Base-by-base conservation (phyloP, 2,888 invertebrate species). In the Gandaritis pyraliata region DNA sequence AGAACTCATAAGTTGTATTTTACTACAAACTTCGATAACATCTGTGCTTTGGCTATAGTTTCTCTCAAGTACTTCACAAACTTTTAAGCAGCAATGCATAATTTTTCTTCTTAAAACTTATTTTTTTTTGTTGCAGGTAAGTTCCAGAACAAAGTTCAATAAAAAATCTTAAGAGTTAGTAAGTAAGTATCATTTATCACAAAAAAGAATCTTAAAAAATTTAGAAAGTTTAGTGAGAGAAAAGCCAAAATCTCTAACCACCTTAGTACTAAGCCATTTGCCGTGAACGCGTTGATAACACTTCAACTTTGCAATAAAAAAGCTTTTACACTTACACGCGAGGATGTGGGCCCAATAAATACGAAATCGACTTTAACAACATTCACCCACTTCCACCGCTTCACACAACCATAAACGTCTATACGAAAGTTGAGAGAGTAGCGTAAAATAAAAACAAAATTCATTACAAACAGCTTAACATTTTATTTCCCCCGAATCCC, bases 361-460 rank as follows among this genome's bases (percentile, higher is more conserved):
- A 66, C 64, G 66, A 72, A 71, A 72, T 52, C 54, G 76, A 73
- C 76, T 72, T 77, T 79, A 72, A 81, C 72, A 69, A 69, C 74
- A 65, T 58, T 65, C 67, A 70, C 66, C 63, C 54, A 57, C 66
- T 72, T 71, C 67, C 64, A 70, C 66, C 71, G 70, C 71, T 77
- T 68, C 65, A 70, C 65, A 72, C 73, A 66, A 46, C 70, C 69
- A 72, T 80, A 74, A 77, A 77, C 66, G 72, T 69, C 72, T 74
- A 69, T 76, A 75, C 68, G 74, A 75, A 75, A 73, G 74, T 73
- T 72, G 72, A 73, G 72, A 33, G 60, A 59, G 72, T 33, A 74
- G 73, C 72, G 29, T 47, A 71, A 72, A 72, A 72, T 73, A 74
- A 77, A 76, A 80, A 74, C 66, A 58, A 73, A 78, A 78, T 78